phyloP scores from a whole-genome alignment of 2,888 invertebrate genomes.

The Tetragnatha montana region DNA sequence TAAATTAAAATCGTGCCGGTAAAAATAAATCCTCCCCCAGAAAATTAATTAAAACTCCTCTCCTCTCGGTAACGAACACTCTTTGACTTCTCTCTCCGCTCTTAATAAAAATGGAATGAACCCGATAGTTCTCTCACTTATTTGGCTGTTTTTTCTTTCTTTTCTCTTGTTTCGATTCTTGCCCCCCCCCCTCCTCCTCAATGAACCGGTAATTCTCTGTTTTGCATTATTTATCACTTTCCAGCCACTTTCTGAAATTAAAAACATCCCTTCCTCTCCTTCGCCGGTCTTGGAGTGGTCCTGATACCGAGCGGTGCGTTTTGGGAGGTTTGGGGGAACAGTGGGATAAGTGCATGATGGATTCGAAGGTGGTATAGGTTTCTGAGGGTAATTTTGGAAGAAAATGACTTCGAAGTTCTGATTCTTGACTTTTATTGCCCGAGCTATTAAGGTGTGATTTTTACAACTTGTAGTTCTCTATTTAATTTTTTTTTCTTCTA shows the following conservation, averaged over 20 bases:
- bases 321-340: too few species aligned
- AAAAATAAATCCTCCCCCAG: background rate
- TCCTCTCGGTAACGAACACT: background rate
- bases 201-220: background rate
- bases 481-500: too few species aligned
- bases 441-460: too few species aligned
- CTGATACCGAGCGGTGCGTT: background rate
- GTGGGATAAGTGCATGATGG: too few species aligned
- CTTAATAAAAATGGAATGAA: constrained; percentile 1
- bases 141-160: background rate
- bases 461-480: too few species aligned
- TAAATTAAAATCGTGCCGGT: background rate
- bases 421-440: too few species aligned
- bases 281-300: background rate
- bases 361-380: too few species aligned
- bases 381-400: too few species aligned
- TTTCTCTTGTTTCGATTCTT: background rate
- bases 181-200: constrained; percentile 5
- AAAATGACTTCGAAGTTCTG: too few species aligned
- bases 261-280: background rate
- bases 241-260: constrained; percentile 18
- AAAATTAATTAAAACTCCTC: background rate
- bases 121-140: background rate
- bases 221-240: constrained; percentile 15
- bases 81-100: background rate